Evolutionary conservation across 2,113 vertebrate species (phyloP).

Genomic region (Upupa epops): DNA sequence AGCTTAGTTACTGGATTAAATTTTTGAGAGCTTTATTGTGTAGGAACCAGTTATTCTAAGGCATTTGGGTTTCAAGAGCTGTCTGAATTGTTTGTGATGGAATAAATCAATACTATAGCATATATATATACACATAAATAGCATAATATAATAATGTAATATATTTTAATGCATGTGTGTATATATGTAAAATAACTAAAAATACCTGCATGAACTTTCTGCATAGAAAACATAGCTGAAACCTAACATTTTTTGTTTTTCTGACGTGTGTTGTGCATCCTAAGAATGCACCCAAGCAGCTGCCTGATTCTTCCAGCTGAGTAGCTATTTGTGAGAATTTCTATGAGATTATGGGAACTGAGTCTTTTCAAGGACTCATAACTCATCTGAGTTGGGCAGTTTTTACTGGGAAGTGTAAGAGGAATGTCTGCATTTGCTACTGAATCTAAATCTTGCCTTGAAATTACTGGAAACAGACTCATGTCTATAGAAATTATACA

Average conservation of each 20-base stretch:
- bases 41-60: not conserved
- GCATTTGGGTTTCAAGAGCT: not conserved
- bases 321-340: not conserved
- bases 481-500: not conserved
- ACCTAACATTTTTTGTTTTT: not conserved
- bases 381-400: not conserved
- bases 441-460: not conserved
- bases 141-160: not conserved
- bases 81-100: not conserved
- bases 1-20: not conserved
- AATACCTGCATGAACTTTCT: not conserved
- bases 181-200: not conserved
- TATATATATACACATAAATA: not conserved
- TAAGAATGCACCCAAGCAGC: not conserved
- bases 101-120: not conserved
- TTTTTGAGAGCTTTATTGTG: not conserved
- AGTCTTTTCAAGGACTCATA: not conserved
- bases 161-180: not conserved
- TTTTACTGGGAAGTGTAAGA: not conserved
- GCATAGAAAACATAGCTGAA: not conserved
- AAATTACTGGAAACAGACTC: not conserved
- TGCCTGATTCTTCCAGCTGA: not conserved
- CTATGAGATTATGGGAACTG: not conserved
- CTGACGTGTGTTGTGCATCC: not conserved
- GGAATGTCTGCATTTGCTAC: not conserved